Conservation (phyloP, 2,888 invertebrate species). For the Pseudococcus viburni region DNA sequence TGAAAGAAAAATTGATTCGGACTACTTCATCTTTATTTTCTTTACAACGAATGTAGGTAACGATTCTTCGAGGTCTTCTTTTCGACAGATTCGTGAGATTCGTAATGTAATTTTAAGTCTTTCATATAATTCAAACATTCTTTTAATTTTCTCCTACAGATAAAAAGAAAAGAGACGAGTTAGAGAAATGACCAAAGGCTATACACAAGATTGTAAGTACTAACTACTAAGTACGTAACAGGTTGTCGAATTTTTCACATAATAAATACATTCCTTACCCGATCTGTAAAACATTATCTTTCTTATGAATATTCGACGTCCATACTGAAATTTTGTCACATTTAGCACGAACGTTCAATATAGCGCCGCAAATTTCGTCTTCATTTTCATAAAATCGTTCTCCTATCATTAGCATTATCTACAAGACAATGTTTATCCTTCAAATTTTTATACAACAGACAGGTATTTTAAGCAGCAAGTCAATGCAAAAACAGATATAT, state of each 20-base stretch:
- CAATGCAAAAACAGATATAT: not conserved
- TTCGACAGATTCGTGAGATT: conserved; percentile 64
- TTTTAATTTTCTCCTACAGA: conserved; percentile 60
- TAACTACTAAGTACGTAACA: no score
- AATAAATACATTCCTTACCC: conserved; percentile 74
- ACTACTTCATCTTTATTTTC: not conserved
- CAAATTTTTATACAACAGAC: not conserved
- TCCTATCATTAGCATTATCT: conserved; percentile 91
- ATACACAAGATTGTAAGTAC: not conserved
- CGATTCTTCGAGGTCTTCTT: conserved; percentile 62
- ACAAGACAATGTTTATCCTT: conserved; percentile 59
- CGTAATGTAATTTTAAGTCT: conserved; percentile 65
- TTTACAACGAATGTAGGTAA: conserved; percentile 46
- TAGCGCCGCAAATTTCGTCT: conserved; percentile 96
- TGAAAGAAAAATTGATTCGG: not conserved
- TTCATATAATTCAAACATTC: conserved; percentile 57
- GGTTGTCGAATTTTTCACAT: not conserved
- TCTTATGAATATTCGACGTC: conserved; percentile 81
- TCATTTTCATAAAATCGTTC: conserved; percentile 94
- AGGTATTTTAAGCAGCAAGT: not conserved
- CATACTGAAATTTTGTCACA: conserved; percentile 95
- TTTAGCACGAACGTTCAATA: conserved; percentile 93
- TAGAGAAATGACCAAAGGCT: not conserved
- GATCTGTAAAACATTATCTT: conserved; percentile 85
- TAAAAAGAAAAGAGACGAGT: not conserved